Base-by-base conservation (phyloP, 2,888 invertebrate species). In the Apocheima hispidaria region DNA sequence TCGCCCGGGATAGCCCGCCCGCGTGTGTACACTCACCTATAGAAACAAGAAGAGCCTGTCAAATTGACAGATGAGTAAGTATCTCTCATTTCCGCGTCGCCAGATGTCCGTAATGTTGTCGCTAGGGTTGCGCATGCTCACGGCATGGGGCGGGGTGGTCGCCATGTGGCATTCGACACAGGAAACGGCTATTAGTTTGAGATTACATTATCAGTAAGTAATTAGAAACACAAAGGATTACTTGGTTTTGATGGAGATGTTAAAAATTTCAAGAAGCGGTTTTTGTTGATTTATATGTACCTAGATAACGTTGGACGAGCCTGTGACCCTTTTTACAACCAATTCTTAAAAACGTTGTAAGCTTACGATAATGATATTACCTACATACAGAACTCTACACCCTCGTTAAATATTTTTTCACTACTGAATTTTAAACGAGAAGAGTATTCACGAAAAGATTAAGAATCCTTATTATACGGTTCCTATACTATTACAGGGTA, bases 161-260 rank as follows among this genome's bases (percentile, higher is more conserved):
- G 82, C 61, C 79, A 83, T 85, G 81, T 79, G 77, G 73, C 69
- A 62, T 72, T 66, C 69, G 66, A 59, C 72, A 76, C 84, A 82
- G 85, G 84, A 86, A 85, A 83, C 69, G 79, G 74, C 75, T 74
- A 75, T 77, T 77, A 77, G 72, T 77, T 84, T 75, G 79, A 77
- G 79, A 82, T 82, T 77, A 75, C 74, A 72, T 77, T 78, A 79
- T 78, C 72, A 73, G 72, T 68, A 53, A 59, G 52, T 58, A 51
- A 60, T 67, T 61, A 59, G 52, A 53, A 58, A 41, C 50, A 30
- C 36, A 44, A 53, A 48, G 55, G 60, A 60, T 52, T 56, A 56
- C 33, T 68, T 73, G 73, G 72, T 76, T 70, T 67, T 68, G 59
- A 69, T 69, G 68, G 60, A 49, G 26, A 43, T 43, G 58, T 20